These are phyloP conservation scores for Cacajao melanocephalus DNA, from an alignment of 2,797 vertebrate species.

Conservation along the genomic window DNA sequence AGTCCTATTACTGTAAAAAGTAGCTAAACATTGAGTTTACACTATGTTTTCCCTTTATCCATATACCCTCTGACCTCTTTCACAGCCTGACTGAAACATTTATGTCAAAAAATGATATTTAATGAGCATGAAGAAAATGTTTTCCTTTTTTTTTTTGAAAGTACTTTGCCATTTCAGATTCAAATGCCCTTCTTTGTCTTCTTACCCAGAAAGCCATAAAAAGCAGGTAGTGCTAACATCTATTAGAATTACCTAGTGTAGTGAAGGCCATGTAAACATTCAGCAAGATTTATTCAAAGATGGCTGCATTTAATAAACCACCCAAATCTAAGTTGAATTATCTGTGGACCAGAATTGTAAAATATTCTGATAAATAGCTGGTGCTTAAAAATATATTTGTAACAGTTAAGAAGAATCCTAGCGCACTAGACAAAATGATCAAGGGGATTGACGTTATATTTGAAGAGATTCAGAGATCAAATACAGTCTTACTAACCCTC, in stretches of 20 bases:
- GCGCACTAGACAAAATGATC: not conserved
- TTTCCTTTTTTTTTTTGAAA: not conserved
- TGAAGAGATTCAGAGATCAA: not conserved
- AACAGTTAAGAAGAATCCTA: not conserved
- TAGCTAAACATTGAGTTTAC: not conserved
- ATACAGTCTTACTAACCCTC: not conserved
- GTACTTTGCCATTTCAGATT: conserved; percentile 50
- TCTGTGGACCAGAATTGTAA: conserved; percentile 16
- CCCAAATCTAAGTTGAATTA: conserved; percentile 17
- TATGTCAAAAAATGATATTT: not conserved
- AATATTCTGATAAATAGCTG: not conserved
- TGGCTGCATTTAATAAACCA: not conserved
- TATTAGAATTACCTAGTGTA: not conserved
- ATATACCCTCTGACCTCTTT: not conserved
- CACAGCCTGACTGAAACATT: not conserved
- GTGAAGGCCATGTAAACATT: not conserved
- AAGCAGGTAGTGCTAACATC: not conserved
- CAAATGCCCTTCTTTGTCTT: conserved; percentile 45
- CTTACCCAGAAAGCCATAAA: not conserved
- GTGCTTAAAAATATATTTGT: not conserved
- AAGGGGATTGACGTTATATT: not conserved
- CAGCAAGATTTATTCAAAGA: conserved; percentile 30
- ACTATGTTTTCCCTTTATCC: not conserved
- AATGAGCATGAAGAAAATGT: conserved; percentile 7
- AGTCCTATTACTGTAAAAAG: not conserved